A percentile compares a stretch with the other conserved stretches of the same genome.
These are phyloP conservation scores for Speoplatyrhinus poulsoni DNA, from an alignment of 2,113 vertebrate species.

Conservation along the genomic window DNA sequence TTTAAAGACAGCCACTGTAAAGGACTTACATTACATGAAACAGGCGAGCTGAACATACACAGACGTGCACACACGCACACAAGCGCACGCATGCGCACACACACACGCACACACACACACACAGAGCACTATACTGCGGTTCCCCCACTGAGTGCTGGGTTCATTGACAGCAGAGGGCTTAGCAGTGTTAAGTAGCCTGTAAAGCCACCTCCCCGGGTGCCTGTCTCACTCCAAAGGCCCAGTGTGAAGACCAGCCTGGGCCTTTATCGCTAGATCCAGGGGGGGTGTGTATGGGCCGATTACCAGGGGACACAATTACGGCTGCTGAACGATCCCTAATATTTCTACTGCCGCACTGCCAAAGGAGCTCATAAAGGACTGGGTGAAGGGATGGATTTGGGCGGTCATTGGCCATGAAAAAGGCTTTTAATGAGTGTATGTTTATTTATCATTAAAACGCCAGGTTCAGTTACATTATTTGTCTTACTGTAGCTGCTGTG, in stretches of 20 bases:
- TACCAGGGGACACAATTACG: slow-evolving; percentile 38
- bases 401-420: slow-evolving; percentile 18
- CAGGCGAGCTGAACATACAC: background rate
- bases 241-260: slow-evolving; percentile 37
- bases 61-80: background rate
- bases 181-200: slow-evolving; percentile 42
- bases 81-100: background rate
- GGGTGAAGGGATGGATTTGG: slow-evolving; percentile 47
- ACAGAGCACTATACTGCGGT: slow-evolving; percentile 4
- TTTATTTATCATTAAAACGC: slow-evolving; percentile 53
- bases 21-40: background rate
- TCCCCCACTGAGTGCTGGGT: slow-evolving; percentile 20
- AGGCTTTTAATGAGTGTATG: slow-evolving; percentile 34
- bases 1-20: too few species aligned
- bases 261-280: slow-evolving; percentile 50
- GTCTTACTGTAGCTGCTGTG: slow-evolving; percentile 15
- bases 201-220: slow-evolving; percentile 46
- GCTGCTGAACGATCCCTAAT: slow-evolving; percentile 47
- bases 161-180: slow-evolving; percentile 38
- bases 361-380: slow-evolving; percentile 59
- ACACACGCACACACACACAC: background rate
- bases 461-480: slow-evolving; percentile 31
- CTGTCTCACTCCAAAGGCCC: slow-evolving; percentile 30
- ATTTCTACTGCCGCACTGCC: slow-evolving; percentile 54
- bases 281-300: slow-evolving; percentile 24